phyloP scores from a whole-genome alignment of 2,113 vertebrate species.

The Oncorhynchus masou region DNA sequence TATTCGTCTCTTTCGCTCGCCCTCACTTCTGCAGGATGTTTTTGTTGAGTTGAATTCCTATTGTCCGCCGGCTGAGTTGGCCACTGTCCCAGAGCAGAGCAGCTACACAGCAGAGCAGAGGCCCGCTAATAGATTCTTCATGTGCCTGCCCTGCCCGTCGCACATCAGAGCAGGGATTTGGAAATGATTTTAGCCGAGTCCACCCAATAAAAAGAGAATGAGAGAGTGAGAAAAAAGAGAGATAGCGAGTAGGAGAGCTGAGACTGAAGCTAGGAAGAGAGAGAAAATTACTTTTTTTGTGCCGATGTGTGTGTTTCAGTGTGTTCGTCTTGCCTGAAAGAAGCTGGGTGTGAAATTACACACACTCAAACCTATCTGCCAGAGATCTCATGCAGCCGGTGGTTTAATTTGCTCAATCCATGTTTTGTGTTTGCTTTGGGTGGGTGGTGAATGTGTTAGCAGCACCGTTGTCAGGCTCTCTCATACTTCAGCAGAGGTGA shows the following conservation, averaged over 20 bases:
- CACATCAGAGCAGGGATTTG: conserved; percentile 53
- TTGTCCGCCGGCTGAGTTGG: conserved; percentile 77
- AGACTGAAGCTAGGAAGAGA: conserved; percentile 6
- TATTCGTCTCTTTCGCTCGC: conserved; percentile 29
- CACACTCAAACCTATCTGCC: neutral
- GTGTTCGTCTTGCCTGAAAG: neutral
- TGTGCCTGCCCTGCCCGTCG: conserved; percentile 59
- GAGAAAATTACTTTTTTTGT: neutral
- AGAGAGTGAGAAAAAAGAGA: conserved; percentile 10
- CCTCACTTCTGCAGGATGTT: conserved; percentile 78
- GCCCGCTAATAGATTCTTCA: conserved; percentile 80
- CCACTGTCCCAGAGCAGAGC: conserved; percentile 70
- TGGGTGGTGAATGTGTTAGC: neutral
- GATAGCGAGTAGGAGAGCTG: neutral
- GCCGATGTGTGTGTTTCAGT: neutral
- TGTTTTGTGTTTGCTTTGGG: neutral
- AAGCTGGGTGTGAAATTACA: neutral
- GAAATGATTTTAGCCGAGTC: conserved; percentile 56
- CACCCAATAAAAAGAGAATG: conserved; percentile 17
- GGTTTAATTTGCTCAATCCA: neutral
- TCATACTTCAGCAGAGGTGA: too few relatives aligned
- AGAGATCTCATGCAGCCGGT: neutral
- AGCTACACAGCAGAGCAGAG: conserved; percentile 47
- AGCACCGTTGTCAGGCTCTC: too few relatives aligned
- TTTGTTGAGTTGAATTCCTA: conserved; percentile 79